Base-by-base conservation (phyloP, 1,140 invertebrate species). In the Pentalonia nigronervosa region DNA sequence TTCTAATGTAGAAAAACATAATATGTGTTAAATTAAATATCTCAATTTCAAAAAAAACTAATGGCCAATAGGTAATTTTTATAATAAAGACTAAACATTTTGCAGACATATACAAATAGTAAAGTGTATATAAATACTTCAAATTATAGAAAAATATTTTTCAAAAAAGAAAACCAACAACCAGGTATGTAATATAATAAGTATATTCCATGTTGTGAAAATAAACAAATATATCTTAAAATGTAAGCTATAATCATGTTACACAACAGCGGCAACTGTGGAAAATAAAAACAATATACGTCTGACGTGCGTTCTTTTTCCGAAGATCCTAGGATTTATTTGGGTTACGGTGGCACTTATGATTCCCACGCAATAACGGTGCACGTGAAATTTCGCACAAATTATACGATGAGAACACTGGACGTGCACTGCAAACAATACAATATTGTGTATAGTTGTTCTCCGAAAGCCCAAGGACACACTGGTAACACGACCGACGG, bases 371-470 rank as follows among this genome's bases (percentile, higher is more conserved):
- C 81, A 83, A 83, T n/a, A n/a, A 36, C 81, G 36, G 34, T 23
- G 36, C 81, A 41, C 36, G 36, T 83, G 81, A 76, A 83, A 83
- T 83, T 83, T 83, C 36, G 81, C 36, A 34, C 36, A 3, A 34
- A 41, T 83, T 83, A 83, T 41, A 41, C 60, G n/a, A 83, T 83
- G 81, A 83, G 36, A 83, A 83, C 81, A 81, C n/a, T 83, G 81
- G 34, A 83, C 36, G 81, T 83, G 36, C 60, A n/a, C n/a, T 83
- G 34, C 21, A 41, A 83, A 76, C 30, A 83, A 83, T 41, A 83
- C 20, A 41, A 36, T 23, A 21, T 53, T 83, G 36, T 83, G 21
- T 83, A 83, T n/a, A 83, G 60, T 67, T 67, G 60, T 67, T 67
- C 60, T 67, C 3, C 60, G 60, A n/a, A 76, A 76, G 60, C n/a